Evolutionary conservation across 1,140 invertebrate genomes (phyloP).

Genomic region (Macrocentrus cingulum): DNA sequence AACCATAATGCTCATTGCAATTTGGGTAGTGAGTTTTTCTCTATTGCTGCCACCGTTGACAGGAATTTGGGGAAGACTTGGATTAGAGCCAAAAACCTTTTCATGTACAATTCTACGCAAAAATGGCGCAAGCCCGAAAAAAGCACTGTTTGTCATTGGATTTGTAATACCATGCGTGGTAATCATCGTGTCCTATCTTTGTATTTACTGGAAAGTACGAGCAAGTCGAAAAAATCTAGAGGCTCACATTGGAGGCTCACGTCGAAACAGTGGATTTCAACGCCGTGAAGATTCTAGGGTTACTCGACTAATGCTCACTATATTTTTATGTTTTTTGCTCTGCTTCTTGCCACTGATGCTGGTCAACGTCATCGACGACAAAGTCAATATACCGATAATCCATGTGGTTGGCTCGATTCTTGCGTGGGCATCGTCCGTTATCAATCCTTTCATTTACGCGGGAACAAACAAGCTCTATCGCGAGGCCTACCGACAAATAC

Average conservation of each 20-base stretch:
- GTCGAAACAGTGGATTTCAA: constrained; percentile 51
- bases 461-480: constrained; percentile 82
- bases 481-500: constrained; percentile 71
- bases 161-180: constrained; percentile 80
- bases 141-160: constrained; percentile 79
- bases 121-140: constrained; percentile 79
- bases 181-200: constrained; percentile 81
- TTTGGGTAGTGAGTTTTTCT: constrained; percentile 68
- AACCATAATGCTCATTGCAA: constrained; percentile 71
- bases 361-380: constrained; percentile 80
- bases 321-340: constrained; percentile 80
- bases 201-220: constrained; percentile 80
- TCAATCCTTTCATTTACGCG: constrained; percentile 87
- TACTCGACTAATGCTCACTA: constrained; percentile 81
- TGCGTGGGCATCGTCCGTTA: constrained; percentile 83
- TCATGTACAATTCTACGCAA: constrained; percentile 84
- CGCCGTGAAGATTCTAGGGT: constrained; percentile 73
- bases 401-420: constrained; percentile 80
- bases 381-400: constrained; percentile 69
- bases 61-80: constrained; percentile 80
- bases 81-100: constrained; percentile 74
- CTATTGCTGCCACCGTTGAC: constrained; percentile 75
- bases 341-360: constrained; percentile 86
- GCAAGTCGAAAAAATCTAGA: constrained; percentile 71
- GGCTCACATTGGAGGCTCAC: constrained; percentile 62